These are phyloP conservation scores for Hypothenemus hampei DNA, from an alignment of 1,140 invertebrate genomes.

Conservation along the genomic window DNA sequence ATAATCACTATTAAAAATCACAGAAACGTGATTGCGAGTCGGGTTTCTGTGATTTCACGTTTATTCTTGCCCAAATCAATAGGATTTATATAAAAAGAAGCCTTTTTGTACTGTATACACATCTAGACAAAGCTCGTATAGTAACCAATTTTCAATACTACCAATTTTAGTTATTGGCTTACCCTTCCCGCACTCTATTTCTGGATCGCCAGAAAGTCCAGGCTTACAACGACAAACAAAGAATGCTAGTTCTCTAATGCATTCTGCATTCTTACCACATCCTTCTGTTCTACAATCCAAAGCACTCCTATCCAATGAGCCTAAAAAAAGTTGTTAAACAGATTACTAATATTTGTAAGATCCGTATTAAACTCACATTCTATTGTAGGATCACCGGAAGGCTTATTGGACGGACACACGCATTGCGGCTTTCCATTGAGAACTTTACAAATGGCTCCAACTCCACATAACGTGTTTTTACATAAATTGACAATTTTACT, in stretches of 20 bases:
- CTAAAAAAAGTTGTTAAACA: no score
- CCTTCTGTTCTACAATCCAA: slow-evolving; percentile 76
- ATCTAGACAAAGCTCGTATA: slow-evolving; percentile 23
- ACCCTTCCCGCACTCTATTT: slow-evolving; percentile 74
- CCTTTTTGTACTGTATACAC: slow-evolving; percentile 43
- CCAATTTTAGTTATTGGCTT: slow-evolving; percentile 44
- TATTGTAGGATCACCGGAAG: slow-evolving; percentile 75
- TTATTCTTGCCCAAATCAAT: not conserved
- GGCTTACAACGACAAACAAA: slow-evolving; percentile 78
- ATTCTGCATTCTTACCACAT: slow-evolving; percentile 77
- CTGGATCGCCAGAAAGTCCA: slow-evolving; percentile 67
- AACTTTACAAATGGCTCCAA: slow-evolving; percentile 73
- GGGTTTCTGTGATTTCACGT: slow-evolving; percentile 2
- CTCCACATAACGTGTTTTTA: slow-evolving; percentile 68
- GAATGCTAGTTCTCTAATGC: slow-evolving; percentile 68
- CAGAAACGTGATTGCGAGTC: no score
- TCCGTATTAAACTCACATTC: slow-evolving; percentile 63
- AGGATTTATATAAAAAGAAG: slow-evolving; percentile 10
- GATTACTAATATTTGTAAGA: not conserved
- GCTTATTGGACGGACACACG: slow-evolving; percentile 75
- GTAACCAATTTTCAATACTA: slow-evolving; percentile 2
- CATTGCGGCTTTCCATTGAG: slow-evolving; percentile 65
- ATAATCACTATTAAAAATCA: no score
- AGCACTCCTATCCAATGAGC: slow-evolving; percentile 58
- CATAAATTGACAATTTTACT: slow-evolving; percentile 59